Evolutionary conservation across 2,113 vertebrate species (phyloP).

Genomic region (Tachysurus fulvidraco): DNA sequence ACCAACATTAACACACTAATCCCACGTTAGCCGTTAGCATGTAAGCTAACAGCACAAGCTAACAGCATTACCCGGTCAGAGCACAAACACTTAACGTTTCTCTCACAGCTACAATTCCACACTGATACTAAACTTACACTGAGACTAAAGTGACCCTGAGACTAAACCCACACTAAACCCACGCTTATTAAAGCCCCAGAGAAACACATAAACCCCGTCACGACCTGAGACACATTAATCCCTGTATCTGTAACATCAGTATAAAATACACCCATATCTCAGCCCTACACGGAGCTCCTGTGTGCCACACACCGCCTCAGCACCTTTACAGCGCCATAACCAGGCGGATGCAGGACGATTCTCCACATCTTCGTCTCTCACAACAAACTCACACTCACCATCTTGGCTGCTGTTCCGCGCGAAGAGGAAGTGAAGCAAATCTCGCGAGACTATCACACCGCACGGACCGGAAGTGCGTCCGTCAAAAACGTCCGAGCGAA

Average conservation of each 20-base stretch:
- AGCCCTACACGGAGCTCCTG: not conserved
- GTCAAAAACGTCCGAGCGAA: not conserved
- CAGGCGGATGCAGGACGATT: conserved; percentile 67
- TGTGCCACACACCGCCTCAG: too few species aligned
- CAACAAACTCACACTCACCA: conserved; percentile 64
- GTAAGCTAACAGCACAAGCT: too few species aligned
- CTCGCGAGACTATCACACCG: conserved; percentile 67
- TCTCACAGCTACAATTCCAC: not conserved
- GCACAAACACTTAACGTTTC: not conserved
- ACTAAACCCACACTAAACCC: not conserved
- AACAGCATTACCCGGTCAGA: not conserved
- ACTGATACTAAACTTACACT: too few species aligned
- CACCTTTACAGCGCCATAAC: too few species aligned
- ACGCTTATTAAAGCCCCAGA: not conserved
- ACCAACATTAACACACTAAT: not conserved
- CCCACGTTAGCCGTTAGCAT: not conserved
- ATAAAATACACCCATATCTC: not conserved
- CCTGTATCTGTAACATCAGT: too few species aligned
- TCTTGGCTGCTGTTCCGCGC: conserved; percentile 75
- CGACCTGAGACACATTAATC: not conserved
- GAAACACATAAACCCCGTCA: too few species aligned
- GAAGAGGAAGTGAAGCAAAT: conserved; percentile 66
- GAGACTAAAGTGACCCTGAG: too few species aligned
- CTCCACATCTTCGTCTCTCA: not conserved
- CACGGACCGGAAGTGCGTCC: conserved; percentile 58